Evolutionary conservation across 2,797 vertebrate genomes (phyloP), one percentile per base, ranked within the genome.

Genomic region (Tiaroga cobitis): DNA sequence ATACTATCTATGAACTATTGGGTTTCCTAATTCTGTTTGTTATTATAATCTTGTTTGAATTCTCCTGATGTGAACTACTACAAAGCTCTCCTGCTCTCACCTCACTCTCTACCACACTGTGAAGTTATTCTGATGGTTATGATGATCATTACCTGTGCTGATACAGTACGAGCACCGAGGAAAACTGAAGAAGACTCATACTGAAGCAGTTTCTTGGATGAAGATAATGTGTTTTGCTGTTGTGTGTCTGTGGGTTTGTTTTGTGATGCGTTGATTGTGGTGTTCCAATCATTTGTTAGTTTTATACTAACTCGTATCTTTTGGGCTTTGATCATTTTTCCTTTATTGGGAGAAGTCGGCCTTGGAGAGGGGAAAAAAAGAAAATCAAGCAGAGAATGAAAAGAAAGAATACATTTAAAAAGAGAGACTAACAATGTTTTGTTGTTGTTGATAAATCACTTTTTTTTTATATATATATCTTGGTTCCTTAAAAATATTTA

Each of bases 241-340:
- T 94, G 91, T 94, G 93, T 94, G 94, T 96, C 92, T 93, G 94
- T 96, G 93, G 91, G 89, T 95, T 95, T 89, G 93, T 95, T 96
- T 93, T 88, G 95, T 96, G 94, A 94, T 93, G 88, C 95, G 92
- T 95, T 95, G 93, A 95, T 92, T 94, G 94, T 96, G 94, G 89
- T 94, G 94, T 94, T 95, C 88, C 73, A 91, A 93, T 92, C 82
- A 90, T 95, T 94, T 79, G 90, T 94, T 94, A 83, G 89, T 95
- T 94, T 95, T 93, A 89, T 94, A 85, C 74, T 88, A 89, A 88
- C 84, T 83, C 91, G 89, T 91, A 92, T 92, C 90, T 95, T 94
- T 94, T 89, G 86, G 89, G 86, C 83, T 92, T 90, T 85, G 84
- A 92, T 93, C 91, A 82, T 89, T 92, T 91, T 91, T 92, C 89